phyloP scores from a whole-genome alignment of 2,113 vertebrate species.

The Uropsilus gracilis region DNA sequence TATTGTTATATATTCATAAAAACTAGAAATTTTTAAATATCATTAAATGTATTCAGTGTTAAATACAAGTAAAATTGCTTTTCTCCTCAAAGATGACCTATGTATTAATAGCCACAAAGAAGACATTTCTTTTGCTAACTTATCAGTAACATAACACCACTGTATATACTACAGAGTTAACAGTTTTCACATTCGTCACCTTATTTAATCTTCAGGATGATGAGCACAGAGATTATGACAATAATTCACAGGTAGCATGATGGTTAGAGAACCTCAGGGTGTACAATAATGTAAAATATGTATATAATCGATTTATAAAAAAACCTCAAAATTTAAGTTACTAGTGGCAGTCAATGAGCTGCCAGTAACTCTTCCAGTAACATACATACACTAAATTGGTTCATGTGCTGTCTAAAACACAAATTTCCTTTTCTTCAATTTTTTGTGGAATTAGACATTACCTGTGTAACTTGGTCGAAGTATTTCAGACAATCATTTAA shows the following conservation, averaged over 20 bases:
- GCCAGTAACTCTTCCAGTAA: background rate
- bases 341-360: background rate
- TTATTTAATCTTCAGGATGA: background rate
- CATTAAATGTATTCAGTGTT: background rate
- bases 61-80: background rate
- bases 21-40: background rate
- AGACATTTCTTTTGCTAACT: background rate
- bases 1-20: background rate
- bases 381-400: background rate
- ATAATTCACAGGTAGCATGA: too few species aligned
- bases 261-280: too few species aligned
- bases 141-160: background rate
- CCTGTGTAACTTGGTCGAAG: background rate
- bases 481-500: background rate
- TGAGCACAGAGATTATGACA: too few species aligned
- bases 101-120: background rate
- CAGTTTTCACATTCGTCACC: background rate
- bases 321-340: slow-evolving; percentile 42
- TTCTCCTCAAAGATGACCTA: background rate
- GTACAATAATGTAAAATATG: too few species aligned
- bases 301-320: too few species aligned
- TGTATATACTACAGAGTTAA: background rate
- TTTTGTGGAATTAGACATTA: slow-evolving; percentile 18
- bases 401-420: background rate
- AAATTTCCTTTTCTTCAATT: background rate